Base-by-base conservation (phyloP, 2,888 invertebrate species). In the Watsonalla binaria region DNA sequence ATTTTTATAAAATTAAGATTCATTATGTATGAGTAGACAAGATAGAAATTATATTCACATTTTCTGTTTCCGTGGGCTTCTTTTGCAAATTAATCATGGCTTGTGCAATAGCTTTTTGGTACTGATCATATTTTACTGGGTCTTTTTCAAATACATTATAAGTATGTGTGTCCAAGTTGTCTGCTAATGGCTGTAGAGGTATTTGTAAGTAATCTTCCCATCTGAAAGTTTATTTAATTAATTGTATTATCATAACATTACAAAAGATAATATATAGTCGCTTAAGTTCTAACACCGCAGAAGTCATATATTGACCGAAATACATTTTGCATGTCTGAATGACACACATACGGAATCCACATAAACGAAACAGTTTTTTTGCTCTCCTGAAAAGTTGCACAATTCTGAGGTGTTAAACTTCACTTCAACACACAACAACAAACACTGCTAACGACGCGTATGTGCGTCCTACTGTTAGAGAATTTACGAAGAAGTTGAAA, bases 101-200 rank as follows among this genome's bases (percentile, higher is more conserved):
- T 78, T 82, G 75, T 45, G 79, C 79, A 59, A 98, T 95, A 6
- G 98, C 98, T 58, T 92, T 92, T 85, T 98, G 95, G 78, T 98
- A 98, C 57, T 95, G 93, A 54, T 94, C 94, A 84, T 99, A 99
- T 82, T 99, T 99, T 4, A 98, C 92, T 9, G 98, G 97, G 91
- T 99, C 99, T 77, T 96, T 97, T 86, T 99, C 99, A 90, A 99
- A 99, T 24, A 97, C 95, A 92, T 99, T 98, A 80, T 99, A 99
- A 0, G 99, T 98, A 72, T 96, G 95, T 9, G 97, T 96, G 81
- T 99, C 98, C 56, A 99, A 92, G 85, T 99, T 98, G 77, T 99
- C 99, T 77, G 96, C 96, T 6, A 99, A 87, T 0, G 99, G 99
- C 86, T 99, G 98, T 51, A 98, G 86, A 5, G 97, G 96, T 68